Evolutionary conservation across 2,888 invertebrate genomes (phyloP).

Genomic region (Machimus rusticus): DNA sequence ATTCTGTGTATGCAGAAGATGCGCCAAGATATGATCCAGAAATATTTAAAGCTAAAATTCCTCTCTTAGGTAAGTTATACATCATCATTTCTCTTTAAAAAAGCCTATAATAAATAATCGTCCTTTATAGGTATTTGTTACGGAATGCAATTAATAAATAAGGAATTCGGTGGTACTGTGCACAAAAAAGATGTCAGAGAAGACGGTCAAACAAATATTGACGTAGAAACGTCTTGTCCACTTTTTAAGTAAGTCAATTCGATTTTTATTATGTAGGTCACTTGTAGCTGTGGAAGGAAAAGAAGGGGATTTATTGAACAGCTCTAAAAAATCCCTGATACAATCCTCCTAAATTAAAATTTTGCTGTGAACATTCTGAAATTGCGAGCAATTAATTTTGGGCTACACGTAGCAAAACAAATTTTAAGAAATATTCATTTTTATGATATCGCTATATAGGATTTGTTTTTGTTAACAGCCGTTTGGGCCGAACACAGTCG

Average conservation of each 20-base stretch:
- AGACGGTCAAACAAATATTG: constrained; percentile 91
- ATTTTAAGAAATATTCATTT: constrained; percentile 22
- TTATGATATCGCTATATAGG: background rate
- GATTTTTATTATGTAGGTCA: background rate
- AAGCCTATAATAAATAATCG: background rate
- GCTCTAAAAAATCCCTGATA: constrained; percentile 56
- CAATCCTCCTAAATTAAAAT: constrained; percentile 59
- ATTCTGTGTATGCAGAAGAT: constrained; percentile 93
- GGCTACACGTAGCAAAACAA: constrained; percentile 60
- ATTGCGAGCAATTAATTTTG: constrained; percentile 54
- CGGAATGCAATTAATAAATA: constrained; percentile 99
- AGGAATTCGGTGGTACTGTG: constrained; percentile 94
- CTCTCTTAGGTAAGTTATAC: constrained; percentile 73
- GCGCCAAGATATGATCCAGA: constrained; percentile 94
- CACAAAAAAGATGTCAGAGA: constrained; percentile 86
- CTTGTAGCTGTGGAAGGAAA: constrained; percentile 50
- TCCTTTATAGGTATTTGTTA: constrained; percentile 91
- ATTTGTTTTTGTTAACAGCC: constrained; percentile 66
- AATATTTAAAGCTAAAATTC: constrained; percentile 94
- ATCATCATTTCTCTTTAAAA: background rate
- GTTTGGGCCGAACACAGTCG: constrained; percentile 83
- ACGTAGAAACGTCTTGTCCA: constrained; percentile 86
- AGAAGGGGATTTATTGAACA: constrained; percentile 56
- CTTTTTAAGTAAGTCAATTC: constrained; percentile 83
- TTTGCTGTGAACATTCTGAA: constrained; percentile 59